Evolutionary conservation across 2,888 invertebrate genomes (phyloP), one percentile per base, ranked within the genome.

Genomic region (Scaptomyza flava): DNA sequence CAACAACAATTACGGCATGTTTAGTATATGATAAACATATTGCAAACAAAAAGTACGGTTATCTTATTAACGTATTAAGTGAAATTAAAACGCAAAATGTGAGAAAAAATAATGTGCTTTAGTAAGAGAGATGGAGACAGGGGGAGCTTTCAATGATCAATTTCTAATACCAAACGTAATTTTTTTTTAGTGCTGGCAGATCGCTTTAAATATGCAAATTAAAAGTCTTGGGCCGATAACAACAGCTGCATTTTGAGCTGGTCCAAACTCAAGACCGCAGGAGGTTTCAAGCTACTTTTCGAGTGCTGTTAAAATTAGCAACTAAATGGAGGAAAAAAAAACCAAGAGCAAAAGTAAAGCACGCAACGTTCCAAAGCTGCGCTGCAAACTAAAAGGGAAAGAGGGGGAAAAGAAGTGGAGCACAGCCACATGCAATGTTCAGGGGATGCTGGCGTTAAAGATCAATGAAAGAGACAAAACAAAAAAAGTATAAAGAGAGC

Each of bases 241-340:
- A 64, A 64, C 79, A 81, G 77, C 81, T 77, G 79, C 75, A 68
- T 14, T 58, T 85, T 73, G 79, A 85, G 86, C 89, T 82, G 83
- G 73, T 68, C 66, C 53, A 54, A 68, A 66, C 60, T 50, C 59
- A 81, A 77, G 80, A 87, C 89, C 87, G 87, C 89, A 87, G 89
- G 90, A 90, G 89, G 89, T 81, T 88, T 77, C 74, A 74, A 83
- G 64, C 72, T 68, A 69, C 58, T 66, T 80, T 81, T 70, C 56
- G 61, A 67, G 63, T 70, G 77, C 63, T 77, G 77, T 74, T 86
- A 79, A 83, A 86, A 84, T 89, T 87, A 87, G 89, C 89, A 75
- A 74, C 83, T 76, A 71, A 77, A 66, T 71, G 48, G 20, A 69
- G 47, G 60, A 51, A 56, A 42, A 46, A 67, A 56, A 62, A 64